Conservation (phyloP, 1,140 invertebrate genomes). For the Bombus fervidus region DNA sequence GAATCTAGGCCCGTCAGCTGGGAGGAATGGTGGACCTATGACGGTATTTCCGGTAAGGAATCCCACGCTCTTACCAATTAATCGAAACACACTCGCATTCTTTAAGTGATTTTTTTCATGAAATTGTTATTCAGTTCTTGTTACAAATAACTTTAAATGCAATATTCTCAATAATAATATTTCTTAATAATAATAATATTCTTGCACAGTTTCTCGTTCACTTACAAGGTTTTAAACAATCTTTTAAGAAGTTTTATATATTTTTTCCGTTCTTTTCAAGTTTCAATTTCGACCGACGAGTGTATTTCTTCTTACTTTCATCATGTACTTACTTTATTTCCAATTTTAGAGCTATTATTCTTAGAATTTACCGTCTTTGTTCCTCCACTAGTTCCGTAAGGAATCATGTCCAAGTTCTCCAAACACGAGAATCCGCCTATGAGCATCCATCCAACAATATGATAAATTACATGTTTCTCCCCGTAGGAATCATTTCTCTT, state of each 20-base stretch:
- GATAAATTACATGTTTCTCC: background rate
- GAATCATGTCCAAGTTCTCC: background rate
- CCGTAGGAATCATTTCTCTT: background rate
- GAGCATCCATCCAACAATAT: no score
- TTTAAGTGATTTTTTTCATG: background rate
- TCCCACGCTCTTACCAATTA: background rate
- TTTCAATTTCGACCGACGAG: background rate
- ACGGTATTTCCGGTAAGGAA: slow-evolving; percentile 93
- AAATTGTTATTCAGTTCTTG: background rate
- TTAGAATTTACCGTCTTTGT: background rate
- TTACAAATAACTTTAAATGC: background rate
- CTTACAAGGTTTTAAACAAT: no score
- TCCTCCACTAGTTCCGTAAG: background rate
- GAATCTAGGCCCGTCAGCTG: slow-evolving; percentile 87
- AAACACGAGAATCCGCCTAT: background rate
- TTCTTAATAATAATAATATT: no score
- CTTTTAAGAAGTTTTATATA: no score
- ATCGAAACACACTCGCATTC: background rate
- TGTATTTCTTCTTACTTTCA: no score
- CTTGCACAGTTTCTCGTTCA: no score
- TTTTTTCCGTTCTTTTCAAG: background rate
- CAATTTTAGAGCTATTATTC: background rate
- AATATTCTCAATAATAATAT: no score
- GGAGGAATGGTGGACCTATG: slow-evolving; percentile 97
- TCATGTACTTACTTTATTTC: no score